Percentiles rank a stretch among this genome's conserved stretches.
Evolutionary conservation across 1,140 invertebrate genomes (phyloP).

Genomic region (Periplaneta americana): DNA sequence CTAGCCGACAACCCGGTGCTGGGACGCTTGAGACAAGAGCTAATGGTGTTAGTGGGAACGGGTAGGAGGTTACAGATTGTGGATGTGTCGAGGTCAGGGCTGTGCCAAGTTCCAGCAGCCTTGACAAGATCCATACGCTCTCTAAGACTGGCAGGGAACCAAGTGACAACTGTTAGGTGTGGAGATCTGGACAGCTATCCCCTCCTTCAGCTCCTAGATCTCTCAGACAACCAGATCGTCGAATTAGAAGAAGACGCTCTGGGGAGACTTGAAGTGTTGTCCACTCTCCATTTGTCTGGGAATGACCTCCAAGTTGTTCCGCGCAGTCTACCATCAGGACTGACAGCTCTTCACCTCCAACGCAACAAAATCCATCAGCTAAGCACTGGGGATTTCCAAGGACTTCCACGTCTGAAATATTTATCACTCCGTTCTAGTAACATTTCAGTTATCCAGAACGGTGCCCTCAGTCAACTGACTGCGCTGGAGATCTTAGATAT

Average conservation of each 20-base stretch:
- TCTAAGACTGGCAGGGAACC: constrained; percentile 71
- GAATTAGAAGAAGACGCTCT: constrained; percentile 82
- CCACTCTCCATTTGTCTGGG: constrained; percentile 70
- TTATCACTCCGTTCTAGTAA: constrained; percentile 62
- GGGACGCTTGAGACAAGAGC: not conserved
- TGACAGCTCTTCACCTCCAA: constrained; percentile 56
- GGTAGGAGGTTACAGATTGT: constrained; percentile 42
- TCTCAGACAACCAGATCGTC: constrained; percentile 70
- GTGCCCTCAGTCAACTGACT: constrained; percentile 57
- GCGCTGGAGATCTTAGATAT: constrained; percentile 65
- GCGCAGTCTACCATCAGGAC: constrained; percentile 52
- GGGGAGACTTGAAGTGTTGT: constrained; percentile 71
- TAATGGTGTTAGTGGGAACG: constrained; percentile 40
- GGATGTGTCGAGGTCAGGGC: constrained; percentile 73
- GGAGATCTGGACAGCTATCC: constrained; percentile 90
- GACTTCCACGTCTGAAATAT: constrained; percentile 60
- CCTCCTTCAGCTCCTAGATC: constrained; percentile 69
- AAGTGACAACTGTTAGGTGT: constrained; percentile 61
- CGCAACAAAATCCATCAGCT: constrained; percentile 61
- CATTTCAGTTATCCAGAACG: constrained; percentile 57
- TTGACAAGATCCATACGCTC: constrained; percentile 78
- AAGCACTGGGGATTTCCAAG: constrained; percentile 57
- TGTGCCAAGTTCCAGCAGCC: constrained; percentile 73
- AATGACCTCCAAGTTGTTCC: constrained; percentile 65
- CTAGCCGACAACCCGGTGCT: constrained; percentile 57